Evolutionary conservation across 2,888 invertebrate species (phyloP).

Genomic region (Byasa hedistus): DNA sequence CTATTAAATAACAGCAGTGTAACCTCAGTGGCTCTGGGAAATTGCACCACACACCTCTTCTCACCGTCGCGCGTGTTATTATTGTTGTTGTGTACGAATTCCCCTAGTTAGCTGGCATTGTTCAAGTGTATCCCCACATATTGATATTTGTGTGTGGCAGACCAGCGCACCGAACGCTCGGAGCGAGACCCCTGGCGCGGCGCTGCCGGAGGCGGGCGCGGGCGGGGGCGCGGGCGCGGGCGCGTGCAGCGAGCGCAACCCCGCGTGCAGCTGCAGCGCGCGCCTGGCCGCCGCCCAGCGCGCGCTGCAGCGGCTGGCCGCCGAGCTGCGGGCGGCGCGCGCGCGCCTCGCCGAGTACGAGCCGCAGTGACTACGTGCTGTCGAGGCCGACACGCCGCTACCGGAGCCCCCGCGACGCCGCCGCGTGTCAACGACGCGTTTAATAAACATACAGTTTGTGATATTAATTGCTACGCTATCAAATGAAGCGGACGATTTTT

Average conservation of each 20-base stretch:
- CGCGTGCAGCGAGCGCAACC: conserved; percentile 29
- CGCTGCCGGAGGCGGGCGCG: neutral
- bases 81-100: no score
- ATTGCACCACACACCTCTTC: no score
- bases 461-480: no score
- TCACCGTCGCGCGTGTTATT: no score
- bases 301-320: conserved; percentile 37
- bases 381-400: conserved; percentile 22
- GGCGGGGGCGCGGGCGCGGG: conserved; percentile 12
- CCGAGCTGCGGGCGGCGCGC: conserved; percentile 39
- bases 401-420: neutral
- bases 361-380: conserved; percentile 78
- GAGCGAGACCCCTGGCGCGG: neutral
- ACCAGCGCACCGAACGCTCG: neutral
- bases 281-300: conserved; percentile 49
- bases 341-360: conserved; percentile 38
- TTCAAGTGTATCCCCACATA: neutral
- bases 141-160: neutral
- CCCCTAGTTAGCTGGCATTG: no score
- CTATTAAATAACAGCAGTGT: no score
- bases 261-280: conserved; percentile 43
- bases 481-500: no score
- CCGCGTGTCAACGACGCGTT: no score
- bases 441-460: no score
- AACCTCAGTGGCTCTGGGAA: no score